Evolutionary conservation across 2,888 invertebrate genomes (phyloP).

Genomic region (Agrotis clavis): DNA sequence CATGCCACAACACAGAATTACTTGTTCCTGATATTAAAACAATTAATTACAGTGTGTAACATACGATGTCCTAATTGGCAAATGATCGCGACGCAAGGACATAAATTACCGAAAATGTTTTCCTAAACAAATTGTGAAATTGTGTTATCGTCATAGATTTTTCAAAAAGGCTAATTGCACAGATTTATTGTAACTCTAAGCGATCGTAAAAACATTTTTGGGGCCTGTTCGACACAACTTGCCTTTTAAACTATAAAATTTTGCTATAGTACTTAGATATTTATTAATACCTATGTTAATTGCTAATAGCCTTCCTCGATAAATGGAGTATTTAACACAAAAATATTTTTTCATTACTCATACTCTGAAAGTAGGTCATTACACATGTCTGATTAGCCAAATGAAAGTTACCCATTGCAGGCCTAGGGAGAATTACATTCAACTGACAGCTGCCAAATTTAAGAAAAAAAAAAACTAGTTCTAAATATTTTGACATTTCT

Average conservation of each 20-base stretch:
- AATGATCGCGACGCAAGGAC: slow-evolving; percentile 21
- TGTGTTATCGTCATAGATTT: background rate
- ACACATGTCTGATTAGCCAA: too few species aligned
- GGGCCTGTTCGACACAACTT: background rate
- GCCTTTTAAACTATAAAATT: background rate
- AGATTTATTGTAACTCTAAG: background rate
- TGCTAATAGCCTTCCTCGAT: too few species aligned
- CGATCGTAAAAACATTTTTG: slow-evolving; percentile 5
- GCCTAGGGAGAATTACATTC: too few species aligned
- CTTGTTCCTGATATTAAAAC: slow-evolving; percentile 21
- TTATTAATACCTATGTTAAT: background rate
- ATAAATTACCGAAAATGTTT: slow-evolving; percentile 1
- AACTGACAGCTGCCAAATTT: too few species aligned
- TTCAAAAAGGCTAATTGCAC: background rate
- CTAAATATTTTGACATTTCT: too few species aligned
- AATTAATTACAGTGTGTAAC: slow-evolving; percentile 30
- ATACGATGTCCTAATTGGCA: slow-evolving; percentile 26
- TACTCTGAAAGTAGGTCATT: too few species aligned
- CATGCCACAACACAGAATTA: slow-evolving; percentile 3
- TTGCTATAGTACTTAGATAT: background rate
- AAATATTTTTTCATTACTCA: too few species aligned
- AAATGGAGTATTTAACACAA: too few species aligned
- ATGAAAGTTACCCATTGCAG: too few species aligned
- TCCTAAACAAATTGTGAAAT: slow-evolving; percentile 14
- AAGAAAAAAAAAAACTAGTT: too few species aligned